A percentile compares a stretch with the other conserved stretches of the same genome.
Evolutionary conservation across 1,140 invertebrate genomes (phyloP).

Genomic region (Achatina immaculata): DNA sequence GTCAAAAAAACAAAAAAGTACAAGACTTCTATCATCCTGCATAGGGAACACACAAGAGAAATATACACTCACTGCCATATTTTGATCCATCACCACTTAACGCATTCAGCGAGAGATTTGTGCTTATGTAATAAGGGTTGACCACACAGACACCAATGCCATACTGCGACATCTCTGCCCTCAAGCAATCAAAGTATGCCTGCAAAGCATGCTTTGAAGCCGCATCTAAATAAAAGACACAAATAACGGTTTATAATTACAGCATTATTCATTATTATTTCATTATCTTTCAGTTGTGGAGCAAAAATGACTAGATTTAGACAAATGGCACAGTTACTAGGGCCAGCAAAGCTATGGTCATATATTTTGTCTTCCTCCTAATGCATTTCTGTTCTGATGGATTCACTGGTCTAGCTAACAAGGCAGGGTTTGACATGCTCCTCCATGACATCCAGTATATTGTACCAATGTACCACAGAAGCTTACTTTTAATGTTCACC

Average conservation of each 20-base stretch:
- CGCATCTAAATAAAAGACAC: conserved; percentile 76
- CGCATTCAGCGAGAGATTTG: conserved; percentile 90
- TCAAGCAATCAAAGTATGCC: conserved; percentile 69
- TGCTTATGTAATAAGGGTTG: conserved; percentile 91
- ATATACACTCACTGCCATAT: conserved; percentile 79
- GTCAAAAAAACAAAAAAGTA: not conserved
- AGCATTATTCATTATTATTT: not conserved
- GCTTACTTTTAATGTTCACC: too few species aligned
- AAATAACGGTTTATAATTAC: not conserved
- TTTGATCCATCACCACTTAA: conserved; percentile 81
- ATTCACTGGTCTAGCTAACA: too few species aligned
- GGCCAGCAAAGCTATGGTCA: too few species aligned
- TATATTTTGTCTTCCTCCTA: too few species aligned
- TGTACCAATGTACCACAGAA: too few species aligned
- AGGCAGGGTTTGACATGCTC: too few species aligned
- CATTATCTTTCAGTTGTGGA: too few species aligned
- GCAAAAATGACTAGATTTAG: too few species aligned
- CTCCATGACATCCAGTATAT: too few species aligned
- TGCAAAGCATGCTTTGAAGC: conserved; percentile 94
- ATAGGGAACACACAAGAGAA: not conserved
- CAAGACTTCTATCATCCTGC: not conserved
- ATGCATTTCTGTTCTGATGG: too few species aligned
- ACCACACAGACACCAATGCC: conserved; percentile 86
- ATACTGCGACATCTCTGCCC: conserved; percentile 76
- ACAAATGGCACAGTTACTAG: too few species aligned